Percentiles rank a stretch among this genome's conserved stretches.
phyloP scores from a whole-genome alignment of 1,140 invertebrate species.

The Ceratina australensis region DNA sequence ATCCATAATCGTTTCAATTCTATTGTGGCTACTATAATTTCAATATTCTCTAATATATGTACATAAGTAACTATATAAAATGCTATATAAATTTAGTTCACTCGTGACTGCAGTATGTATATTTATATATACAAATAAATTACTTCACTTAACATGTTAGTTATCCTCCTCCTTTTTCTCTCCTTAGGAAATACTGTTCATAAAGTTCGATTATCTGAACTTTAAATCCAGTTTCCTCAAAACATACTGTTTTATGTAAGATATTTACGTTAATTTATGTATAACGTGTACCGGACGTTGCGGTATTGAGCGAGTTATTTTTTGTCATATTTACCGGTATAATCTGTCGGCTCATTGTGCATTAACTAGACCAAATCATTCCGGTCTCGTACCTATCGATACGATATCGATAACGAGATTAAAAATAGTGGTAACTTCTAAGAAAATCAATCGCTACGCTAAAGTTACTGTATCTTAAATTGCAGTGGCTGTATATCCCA shows the following conservation, averaged over 20 bases:
- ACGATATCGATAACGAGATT: constrained; percentile 16
- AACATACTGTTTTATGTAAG: too few species aligned
- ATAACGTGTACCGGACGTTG: not conserved
- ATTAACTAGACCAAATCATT: constrained; percentile 46
- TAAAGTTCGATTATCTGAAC: too few species aligned
- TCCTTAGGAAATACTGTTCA: too few species aligned
- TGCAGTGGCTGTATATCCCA: not conserved
- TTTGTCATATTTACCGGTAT: constrained; percentile 30
- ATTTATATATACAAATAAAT: constrained; percentile 68
- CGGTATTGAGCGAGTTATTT: constrained; percentile 42
- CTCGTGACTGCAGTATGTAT: constrained; percentile 63
- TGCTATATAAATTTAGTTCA: constrained; percentile 46
- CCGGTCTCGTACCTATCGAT: constrained; percentile 38
- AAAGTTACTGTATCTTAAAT: constrained; percentile 17
- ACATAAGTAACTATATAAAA: constrained; percentile 43
- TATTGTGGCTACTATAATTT: constrained; percentile 19
- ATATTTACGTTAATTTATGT: constrained; percentile 8
- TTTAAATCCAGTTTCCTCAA: not conserved
- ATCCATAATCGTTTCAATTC: constrained; percentile 9
- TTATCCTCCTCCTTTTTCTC: not conserved
- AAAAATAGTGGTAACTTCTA: constrained; percentile 40
- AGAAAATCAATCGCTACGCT: constrained; percentile 32
- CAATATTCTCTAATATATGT: constrained; percentile 35
- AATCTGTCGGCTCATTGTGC: constrained; percentile 26
- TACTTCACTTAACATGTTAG: constrained; percentile 45